These are phyloP conservation scores for Zaprionus kolodkinae DNA, from an alignment of 1,140 invertebrate species.

Conservation along the genomic window DNA sequence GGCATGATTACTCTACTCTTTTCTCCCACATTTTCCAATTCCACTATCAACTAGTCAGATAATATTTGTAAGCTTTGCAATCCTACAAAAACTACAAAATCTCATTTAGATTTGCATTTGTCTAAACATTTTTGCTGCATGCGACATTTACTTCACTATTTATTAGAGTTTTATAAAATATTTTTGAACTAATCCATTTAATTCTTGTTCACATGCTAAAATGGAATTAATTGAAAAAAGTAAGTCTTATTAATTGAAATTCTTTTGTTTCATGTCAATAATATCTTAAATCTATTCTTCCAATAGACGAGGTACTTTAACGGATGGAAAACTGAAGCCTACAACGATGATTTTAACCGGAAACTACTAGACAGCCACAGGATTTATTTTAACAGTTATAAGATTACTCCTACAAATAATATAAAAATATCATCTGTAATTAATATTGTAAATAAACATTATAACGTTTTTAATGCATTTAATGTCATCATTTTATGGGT, in stretches of 20 bases:
- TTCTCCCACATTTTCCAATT: slow-evolving; percentile 45
- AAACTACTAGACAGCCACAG: neutral
- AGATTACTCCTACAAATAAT: neutral
- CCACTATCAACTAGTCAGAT: slow-evolving; percentile 35
- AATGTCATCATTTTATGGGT: no score
- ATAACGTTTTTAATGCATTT: slow-evolving; percentile 22
- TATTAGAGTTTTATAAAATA: neutral
- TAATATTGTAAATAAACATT: slow-evolving; percentile 11
- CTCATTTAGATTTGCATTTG: slow-evolving; percentile 34
- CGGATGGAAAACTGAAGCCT: no score
- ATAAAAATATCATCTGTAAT: neutral
- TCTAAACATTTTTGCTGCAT: slow-evolving; percentile 27
- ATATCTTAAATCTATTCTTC: neutral
- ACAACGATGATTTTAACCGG: neutral
- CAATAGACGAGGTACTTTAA: neutral
- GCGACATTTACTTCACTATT: slow-evolving; percentile 10
- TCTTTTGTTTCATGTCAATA: neutral
- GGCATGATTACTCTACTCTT: slow-evolving; percentile 58
- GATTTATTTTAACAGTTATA: neutral
- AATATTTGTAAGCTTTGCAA: slow-evolving; percentile 20
- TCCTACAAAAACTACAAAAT: slow-evolving; percentile 15
- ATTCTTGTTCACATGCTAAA: neutral
- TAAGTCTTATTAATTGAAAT: neutral
- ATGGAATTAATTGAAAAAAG: slow-evolving; percentile 7
- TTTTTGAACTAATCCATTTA: neutral